Base-by-base conservation (phyloP, 1,140 invertebrate species). In the Drosophila nannoptera region DNA sequence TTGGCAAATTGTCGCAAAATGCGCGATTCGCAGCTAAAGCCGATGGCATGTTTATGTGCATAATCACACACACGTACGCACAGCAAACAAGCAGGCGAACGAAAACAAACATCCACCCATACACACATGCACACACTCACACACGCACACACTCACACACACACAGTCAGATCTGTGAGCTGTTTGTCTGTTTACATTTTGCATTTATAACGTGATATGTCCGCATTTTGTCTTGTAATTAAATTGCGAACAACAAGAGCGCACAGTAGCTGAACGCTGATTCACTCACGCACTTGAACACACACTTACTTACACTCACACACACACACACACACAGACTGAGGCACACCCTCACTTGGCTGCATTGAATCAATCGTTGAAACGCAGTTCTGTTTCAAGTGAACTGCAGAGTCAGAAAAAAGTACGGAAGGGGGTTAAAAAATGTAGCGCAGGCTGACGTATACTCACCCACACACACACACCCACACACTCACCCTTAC, bases 221-320 rank as follows among this genome's bases (percentile, higher is more conserved):
- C 62, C 61, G 67, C 76, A 76, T 84, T 84, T 84, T 83, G 65
- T 67, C 69, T 75, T 76, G 78, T 84, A 83, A 83, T 83, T 83
- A 84, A 84, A 84, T 78, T 83, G 69, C 72, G 65, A 62, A 59
- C 45, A 53, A 52, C 31, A 52, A 29, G 11, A 36, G 56, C 46
- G 35, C 49, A 45, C 31, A 55, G 4, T 50, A 48, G n/a, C 14
- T 22, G 11, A 62, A 48, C 55, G 9, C 40, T 45, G 53, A 43
- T 16, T 46, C 49, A 67, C 53, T 46, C 32, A 43, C 52, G 49
- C 52, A 46, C 46, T 12, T 49, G 11, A 36, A 16, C 43, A 38
- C 40, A 53, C 48, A 61, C 48, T 31, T 46, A 46, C 16, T 29
- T 8, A 45, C 49, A 60, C 35, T 9, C 36, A 22, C 50, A 50